A percentile compares a stretch with the other conserved stretches of the same genome.
phyloP scores from a whole-genome alignment of 2,113 vertebrate genomes.

The Xenus cinereus region DNA sequence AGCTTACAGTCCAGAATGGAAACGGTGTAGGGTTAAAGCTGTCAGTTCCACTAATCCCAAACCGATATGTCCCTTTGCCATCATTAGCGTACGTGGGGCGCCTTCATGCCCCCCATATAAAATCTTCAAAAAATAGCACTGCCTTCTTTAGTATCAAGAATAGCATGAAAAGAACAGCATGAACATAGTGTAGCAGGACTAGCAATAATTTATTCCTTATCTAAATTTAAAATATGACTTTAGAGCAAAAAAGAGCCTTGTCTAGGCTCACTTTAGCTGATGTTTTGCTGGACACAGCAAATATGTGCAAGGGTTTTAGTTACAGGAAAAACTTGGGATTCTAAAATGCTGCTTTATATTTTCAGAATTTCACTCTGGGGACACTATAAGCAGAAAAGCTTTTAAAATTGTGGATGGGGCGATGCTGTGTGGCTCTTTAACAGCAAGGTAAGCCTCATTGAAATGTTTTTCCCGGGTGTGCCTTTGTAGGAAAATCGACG shows the following conservation, averaged over 20 bases:
- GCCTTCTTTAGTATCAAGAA: not conserved
- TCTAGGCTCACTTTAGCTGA: not conserved
- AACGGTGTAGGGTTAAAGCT: not conserved
- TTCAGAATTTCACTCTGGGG: not conserved
- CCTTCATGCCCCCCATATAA: not conserved
- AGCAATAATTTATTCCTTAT: not conserved
- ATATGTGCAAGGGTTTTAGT: not conserved
- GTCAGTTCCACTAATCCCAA: not conserved
- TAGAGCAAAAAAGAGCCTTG: not conserved
- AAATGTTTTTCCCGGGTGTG: not conserved
- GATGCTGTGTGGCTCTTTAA: not conserved
- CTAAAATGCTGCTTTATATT: not conserved
- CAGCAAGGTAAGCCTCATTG: not conserved
- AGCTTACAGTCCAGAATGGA: not conserved
- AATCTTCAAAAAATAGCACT: not conserved
- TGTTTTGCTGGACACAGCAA: not conserved
- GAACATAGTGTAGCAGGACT: accelerated
- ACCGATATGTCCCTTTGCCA: not conserved
- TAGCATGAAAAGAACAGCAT: not conserved
- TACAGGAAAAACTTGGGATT: not conserved
- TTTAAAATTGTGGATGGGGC: not conserved
- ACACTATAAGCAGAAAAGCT: not conserved
- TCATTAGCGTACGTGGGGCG: not conserved
- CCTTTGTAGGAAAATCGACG: not conserved
- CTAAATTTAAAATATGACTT: not conserved